A percentile compares a stretch with the other conserved stretches of the same genome.
These are phyloP conservation scores for Leptobrachium leishanense DNA, from an alignment of 2,113 vertebrate genomes.

Conservation along the genomic window DNA sequence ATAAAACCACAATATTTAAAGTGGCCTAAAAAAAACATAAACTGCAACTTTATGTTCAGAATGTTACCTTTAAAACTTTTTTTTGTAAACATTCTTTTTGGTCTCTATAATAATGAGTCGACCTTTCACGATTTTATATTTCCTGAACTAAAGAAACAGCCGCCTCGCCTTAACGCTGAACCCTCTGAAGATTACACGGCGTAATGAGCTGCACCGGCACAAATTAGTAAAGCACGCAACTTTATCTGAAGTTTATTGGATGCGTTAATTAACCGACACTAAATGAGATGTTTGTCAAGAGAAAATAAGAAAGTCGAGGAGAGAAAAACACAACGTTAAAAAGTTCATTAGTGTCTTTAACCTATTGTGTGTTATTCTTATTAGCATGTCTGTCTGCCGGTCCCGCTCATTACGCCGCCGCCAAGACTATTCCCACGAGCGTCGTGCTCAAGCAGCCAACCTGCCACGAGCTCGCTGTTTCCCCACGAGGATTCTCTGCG, in stretches of 20 bases:
- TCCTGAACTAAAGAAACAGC: no score
- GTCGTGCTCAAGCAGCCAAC: background rate
- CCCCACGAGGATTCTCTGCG: no score
- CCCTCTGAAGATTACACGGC: background rate
- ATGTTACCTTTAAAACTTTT: no score
- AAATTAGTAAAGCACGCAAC: background rate
- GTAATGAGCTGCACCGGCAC: background rate
- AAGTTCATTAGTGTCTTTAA: slow-evolving; percentile 3
- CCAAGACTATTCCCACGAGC: background rate
- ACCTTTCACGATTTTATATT: no score
- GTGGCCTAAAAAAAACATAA: no score
- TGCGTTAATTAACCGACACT: slow-evolving; percentile 2
- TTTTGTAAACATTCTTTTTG: no score
- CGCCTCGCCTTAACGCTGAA: background rate
- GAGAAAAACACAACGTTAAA: background rate
- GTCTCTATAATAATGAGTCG: no score
- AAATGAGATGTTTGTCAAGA: background rate
- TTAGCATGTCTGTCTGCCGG: background rate
- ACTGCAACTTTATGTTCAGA: no score
- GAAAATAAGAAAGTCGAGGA: background rate
- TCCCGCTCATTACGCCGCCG: slow-evolving; percentile 9
- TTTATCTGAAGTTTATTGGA: background rate
- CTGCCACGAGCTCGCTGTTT: background rate
- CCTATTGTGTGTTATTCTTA: background rate
- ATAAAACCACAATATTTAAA: no score